phyloP scores from a whole-genome alignment of 2,113 vertebrate species.

The Tachysurus fulvidraco region DNA sequence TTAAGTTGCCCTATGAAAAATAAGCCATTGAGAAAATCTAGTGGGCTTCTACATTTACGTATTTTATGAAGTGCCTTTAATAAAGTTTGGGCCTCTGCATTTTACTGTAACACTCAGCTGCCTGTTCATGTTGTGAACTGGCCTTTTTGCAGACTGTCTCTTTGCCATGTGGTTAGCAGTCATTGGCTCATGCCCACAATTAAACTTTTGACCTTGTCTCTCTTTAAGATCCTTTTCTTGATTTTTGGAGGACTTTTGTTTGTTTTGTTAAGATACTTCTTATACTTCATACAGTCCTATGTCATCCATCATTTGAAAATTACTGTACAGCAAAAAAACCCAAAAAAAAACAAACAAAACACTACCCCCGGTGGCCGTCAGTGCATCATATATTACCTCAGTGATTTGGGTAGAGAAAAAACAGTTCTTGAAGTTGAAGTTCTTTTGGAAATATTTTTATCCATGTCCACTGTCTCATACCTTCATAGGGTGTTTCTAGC shows the following conservation, averaged over 20 bases:
- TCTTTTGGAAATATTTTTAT: conserved; percentile 66
- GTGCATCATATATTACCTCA: not conserved
- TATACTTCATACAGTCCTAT: not conserved
- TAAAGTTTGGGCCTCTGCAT: conserved; percentile 49
- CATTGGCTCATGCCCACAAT: conserved; percentile 5
- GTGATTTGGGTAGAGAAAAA: conserved; percentile 32
- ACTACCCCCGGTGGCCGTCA: conserved; percentile 18
- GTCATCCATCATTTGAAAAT: conserved; percentile 19
- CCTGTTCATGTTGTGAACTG: conserved; percentile 42
- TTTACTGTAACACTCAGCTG: conserved; percentile 51
- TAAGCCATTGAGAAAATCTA: conserved; percentile 55
- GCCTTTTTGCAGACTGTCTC: conserved; percentile 32
- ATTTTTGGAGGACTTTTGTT: not conserved
- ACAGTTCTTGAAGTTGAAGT: conserved; percentile 50
- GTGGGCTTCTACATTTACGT: conserved; percentile 65
- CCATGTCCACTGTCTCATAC: conserved; percentile 63
- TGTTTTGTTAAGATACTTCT: not conserved
- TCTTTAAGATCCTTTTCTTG: not conserved
- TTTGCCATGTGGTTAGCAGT: conserved; percentile 14
- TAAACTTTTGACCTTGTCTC: not conserved
- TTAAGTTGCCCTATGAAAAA: conserved; percentile 65
- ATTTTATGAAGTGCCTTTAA: conserved; percentile 73
- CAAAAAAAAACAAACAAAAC: conserved; percentile 56
- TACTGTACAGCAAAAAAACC: conserved; percentile 48
- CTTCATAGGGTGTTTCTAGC: conserved; percentile 66